Conservation (phyloP, 2,888 invertebrate species). For the Zele albiditarsus region DNA sequence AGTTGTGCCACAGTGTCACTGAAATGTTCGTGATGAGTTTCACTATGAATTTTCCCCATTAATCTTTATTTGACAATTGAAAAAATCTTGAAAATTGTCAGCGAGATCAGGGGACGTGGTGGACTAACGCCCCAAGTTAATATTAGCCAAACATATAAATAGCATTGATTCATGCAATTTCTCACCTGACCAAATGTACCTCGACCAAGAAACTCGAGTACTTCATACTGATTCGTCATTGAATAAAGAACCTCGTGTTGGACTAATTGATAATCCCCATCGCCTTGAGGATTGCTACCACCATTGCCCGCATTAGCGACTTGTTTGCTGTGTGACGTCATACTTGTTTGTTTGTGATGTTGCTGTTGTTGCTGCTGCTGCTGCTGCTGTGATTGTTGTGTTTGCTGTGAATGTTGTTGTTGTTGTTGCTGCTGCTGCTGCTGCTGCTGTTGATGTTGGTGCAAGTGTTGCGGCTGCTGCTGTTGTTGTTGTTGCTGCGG, state of each 20-base stretch:
- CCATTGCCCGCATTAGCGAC: slow-evolving; percentile 84
- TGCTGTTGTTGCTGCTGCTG: slow-evolving; percentile 69
- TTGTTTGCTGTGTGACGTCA: slow-evolving; percentile 88
- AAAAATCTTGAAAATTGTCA: background rate
- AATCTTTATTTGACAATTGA: background rate
- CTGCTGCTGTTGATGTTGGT: slow-evolving; percentile 68
- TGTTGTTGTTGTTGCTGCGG: slow-evolving; percentile 72
- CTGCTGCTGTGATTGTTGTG: slow-evolving; percentile 61
- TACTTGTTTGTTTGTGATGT: slow-evolving; percentile 76
- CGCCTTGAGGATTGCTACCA: slow-evolving; percentile 77
- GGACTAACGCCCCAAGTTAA: background rate
- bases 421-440: slow-evolving; percentile 74
- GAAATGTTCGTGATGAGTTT: no score
- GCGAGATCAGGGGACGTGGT: background rate
- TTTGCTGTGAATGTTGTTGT: slow-evolving; percentile 70
- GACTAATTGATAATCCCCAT: slow-evolving; percentile 98
- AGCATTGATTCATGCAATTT: background rate
- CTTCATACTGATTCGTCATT: slow-evolving; percentile 95
- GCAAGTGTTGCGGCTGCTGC: slow-evolving; percentile 63
- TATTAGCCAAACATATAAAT: background rate
- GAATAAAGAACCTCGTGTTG: slow-evolving; percentile 99
- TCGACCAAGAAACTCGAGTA: slow-evolving; percentile 98
- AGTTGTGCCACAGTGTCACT: no score
- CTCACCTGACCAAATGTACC: slow-evolving; percentile 94
- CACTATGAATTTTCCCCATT: background rate